Percentiles rank a stretch among this genome's conserved stretches.
These are phyloP conservation scores for Urocynchramus pylzowi DNA, from an alignment of 2,113 vertebrate genomes.

Conservation along the genomic window DNA sequence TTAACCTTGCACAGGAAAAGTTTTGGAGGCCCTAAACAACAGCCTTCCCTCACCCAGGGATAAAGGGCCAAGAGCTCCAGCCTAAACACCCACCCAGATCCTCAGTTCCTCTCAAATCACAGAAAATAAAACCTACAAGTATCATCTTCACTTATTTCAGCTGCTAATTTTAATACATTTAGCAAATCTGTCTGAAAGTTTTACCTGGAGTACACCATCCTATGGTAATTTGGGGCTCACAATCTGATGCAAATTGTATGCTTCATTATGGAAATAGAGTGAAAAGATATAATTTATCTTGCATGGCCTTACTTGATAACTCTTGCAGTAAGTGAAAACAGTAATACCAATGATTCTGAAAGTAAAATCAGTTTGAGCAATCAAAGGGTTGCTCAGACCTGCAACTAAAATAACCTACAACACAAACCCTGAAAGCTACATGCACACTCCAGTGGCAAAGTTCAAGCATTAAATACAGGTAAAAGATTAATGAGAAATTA, in stretches of 20 bases:
- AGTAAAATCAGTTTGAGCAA: not conserved
- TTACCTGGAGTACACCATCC: not conserved
- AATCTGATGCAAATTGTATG: not conserved
- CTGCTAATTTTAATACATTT: not conserved
- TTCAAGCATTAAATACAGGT: not conserved
- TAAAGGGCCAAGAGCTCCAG: not conserved
- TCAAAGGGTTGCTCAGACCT: not conserved
- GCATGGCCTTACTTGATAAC: accelerated
- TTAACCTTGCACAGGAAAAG: not conserved
- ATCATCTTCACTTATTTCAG: not conserved
- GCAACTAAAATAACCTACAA: not conserved
- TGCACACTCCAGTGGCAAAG: not conserved
- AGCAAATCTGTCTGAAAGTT: not conserved
- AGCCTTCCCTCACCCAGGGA: not conserved
- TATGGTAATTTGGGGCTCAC: not conserved
- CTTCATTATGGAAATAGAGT: not conserved
- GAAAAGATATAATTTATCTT: not conserved
- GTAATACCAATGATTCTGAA: not conserved
- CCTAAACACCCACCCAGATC: not conserved
- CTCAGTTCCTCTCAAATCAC: not conserved
- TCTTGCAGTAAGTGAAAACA: not conserved
- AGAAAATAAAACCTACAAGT: not conserved
- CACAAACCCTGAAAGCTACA: accelerated
- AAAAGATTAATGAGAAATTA: not conserved
- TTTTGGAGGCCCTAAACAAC: not conserved